These are phyloP conservation scores for Lithosia quadra DNA, from an alignment of 2,888 invertebrate genomes.

Conservation along the genomic window DNA sequence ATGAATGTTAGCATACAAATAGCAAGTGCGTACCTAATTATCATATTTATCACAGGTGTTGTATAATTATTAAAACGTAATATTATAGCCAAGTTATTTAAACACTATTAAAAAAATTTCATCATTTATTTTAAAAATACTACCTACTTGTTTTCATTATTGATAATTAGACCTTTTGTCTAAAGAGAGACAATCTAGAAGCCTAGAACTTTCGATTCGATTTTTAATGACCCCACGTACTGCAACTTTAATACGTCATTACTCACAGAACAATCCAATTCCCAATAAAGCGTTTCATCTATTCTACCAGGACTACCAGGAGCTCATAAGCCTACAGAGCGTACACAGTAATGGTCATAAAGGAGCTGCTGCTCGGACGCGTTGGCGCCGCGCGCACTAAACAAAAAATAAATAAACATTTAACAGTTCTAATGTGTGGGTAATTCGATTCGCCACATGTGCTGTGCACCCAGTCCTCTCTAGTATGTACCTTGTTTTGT, in stretches of 20 bases:
- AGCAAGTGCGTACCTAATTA: background rate
- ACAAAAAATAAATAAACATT: conserved; percentile 54
- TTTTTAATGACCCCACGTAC: too few species aligned
- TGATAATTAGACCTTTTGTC: too few species aligned
- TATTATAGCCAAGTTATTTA: too few species aligned
- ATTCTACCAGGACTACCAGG: conserved; percentile 46
- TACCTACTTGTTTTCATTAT: too few species aligned
- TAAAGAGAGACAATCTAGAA: too few species aligned
- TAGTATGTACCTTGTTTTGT: conserved; percentile 46
- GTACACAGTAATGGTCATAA: conserved; percentile 45
- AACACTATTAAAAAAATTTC: too few species aligned
- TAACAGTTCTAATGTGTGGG: conserved; percentile 55
- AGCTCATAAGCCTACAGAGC: conserved; percentile 37
- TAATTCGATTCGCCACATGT: conserved; percentile 61
- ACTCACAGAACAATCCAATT: conserved; percentile 10
- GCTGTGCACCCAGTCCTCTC: conserved; percentile 46
- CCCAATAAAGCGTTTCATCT: conserved; percentile 16
- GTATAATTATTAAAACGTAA: too few species aligned
- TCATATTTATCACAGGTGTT: too few species aligned
- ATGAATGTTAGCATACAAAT: background rate
- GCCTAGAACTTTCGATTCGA: too few species aligned
- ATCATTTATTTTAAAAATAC: too few species aligned
- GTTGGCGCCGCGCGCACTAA: conserved; percentile 36
- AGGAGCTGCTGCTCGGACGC: conserved; percentile 43
- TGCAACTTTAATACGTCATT: background rate